phyloP scores from a whole-genome alignment of 92 coral and sea anemone genomes.

The Chrysogorgia sp. region DNA sequence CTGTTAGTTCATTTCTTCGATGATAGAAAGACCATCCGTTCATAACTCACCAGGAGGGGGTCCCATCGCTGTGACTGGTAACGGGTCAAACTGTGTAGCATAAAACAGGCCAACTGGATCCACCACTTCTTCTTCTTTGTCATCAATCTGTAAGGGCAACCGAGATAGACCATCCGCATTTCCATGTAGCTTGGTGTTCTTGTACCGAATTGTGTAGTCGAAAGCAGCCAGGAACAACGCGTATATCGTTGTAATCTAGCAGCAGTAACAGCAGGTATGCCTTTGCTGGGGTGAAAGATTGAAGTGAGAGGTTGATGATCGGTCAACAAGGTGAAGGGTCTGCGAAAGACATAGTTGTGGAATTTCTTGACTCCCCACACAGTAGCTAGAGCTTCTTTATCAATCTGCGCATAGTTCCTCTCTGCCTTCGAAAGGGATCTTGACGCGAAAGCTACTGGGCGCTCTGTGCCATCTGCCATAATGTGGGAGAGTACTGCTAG shows the following conservation, averaged over 20 bases:
- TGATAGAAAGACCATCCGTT: conserved; percentile 47
- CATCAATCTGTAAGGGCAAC: conserved; percentile 14
- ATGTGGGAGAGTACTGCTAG: conserved; percentile 45
- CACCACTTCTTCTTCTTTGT: conserved; percentile 34
- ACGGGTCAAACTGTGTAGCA: conserved; percentile 45
- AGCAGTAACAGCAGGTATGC: conserved; percentile 14
- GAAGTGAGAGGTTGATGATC: conserved; percentile 39
- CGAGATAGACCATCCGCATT: conserved; percentile 33
- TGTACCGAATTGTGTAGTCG: conserved; percentile 46
- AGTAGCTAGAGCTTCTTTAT: conserved; percentile 3
- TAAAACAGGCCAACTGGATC: conserved; percentile 56
- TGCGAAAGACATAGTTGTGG: background rate
- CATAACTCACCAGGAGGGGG: conserved; percentile 43
- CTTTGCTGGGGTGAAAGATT: no score
- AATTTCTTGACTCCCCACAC: conserved; percentile 33
- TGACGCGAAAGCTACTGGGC: no score
- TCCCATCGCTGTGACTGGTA: conserved; percentile 34
- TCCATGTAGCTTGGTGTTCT: conserved; percentile 48
- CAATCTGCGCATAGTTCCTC: no score
- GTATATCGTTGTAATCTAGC: conserved; percentile 55
- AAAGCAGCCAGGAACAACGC: conserved; percentile 51
- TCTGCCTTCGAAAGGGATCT: no score
- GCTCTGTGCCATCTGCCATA: no score
- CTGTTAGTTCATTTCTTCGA: conserved; percentile 21
- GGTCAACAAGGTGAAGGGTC: background rate